A percentile compares a stretch with the other conserved stretches of the same genome.
phyloP scores from a whole-genome alignment of 2,797 vertebrate species.

The Lepilemur ruficaudatus region DNA sequence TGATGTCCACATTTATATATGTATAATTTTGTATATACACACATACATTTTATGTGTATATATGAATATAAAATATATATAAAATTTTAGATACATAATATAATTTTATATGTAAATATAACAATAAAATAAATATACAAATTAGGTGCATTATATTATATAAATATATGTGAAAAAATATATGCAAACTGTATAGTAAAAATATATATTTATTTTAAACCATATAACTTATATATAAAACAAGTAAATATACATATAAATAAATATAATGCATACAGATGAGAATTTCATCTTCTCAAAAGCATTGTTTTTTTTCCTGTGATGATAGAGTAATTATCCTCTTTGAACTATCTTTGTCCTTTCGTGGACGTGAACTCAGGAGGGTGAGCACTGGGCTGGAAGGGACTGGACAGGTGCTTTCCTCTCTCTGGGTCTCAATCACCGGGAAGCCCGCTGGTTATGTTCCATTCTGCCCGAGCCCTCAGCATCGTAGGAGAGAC shows the following conservation, averaged over 20 bases:
- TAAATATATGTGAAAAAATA: not conserved
- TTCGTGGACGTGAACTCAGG: not conserved
- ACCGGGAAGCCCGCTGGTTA: rapidly evolving
- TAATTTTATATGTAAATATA: not conserved
- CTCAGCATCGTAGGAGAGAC: not conserved
- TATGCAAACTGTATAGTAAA: not conserved
- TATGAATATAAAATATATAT: not conserved
- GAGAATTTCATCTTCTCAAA: not conserved
- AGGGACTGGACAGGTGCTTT: too few species aligned
- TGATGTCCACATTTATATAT: not conserved
- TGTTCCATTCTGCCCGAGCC: too few species aligned
- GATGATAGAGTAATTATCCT: not conserved
- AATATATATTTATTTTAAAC: not conserved
- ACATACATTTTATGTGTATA: not conserved
- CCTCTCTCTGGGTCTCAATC: not conserved
- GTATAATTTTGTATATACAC: not conserved
- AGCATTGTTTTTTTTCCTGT: not conserved
- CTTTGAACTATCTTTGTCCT: not conserved
- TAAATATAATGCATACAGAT: not conserved
- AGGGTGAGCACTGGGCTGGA: not conserved
- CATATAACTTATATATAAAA: not conserved
- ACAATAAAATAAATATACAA: too few species aligned
- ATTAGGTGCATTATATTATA: not conserved
- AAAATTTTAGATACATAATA: not conserved
- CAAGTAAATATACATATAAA: not conserved